Evolutionary conservation across 2,113 vertebrate genomes (phyloP).

Genomic region (Labeo rohita): DNA sequence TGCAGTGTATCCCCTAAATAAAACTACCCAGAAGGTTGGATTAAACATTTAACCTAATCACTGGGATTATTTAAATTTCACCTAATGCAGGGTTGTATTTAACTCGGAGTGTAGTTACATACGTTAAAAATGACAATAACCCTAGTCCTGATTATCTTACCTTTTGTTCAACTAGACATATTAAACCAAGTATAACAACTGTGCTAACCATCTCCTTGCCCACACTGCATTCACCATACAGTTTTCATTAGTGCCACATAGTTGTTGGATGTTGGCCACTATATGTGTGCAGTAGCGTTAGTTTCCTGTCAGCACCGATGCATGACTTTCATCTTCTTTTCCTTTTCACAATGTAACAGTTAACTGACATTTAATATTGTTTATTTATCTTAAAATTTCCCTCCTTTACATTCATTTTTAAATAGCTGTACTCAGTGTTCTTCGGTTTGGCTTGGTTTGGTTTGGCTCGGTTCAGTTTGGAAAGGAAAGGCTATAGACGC

Average conservation of each 20-base stretch:
- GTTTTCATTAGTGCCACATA: constrained; percentile 22
- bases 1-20: too few species aligned
- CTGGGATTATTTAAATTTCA: too few species aligned
- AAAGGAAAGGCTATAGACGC: constrained; percentile 29
- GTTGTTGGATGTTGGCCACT: constrained; percentile 19
- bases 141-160: too few species aligned
- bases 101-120: too few species aligned
- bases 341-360: neutral
- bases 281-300: constrained; percentile 13
- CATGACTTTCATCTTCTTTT: constrained; percentile 19
- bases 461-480: neutral
- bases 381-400: neutral
- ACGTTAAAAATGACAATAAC: too few species aligned
- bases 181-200: neutral
- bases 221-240: constrained; percentile 7
- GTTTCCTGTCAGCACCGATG: constrained; percentile 30
- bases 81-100: too few species aligned
- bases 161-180: too few species aligned
- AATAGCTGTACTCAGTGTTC: neutral
- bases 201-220: neutral
- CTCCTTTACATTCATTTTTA: neutral
- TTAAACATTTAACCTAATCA: too few species aligned
- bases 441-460: neutral
- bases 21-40: too few species aligned
- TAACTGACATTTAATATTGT: constrained; percentile 19